Base-by-base conservation (phyloP, 2,113 vertebrate species). In the Gymnarchus niloticus region DNA sequence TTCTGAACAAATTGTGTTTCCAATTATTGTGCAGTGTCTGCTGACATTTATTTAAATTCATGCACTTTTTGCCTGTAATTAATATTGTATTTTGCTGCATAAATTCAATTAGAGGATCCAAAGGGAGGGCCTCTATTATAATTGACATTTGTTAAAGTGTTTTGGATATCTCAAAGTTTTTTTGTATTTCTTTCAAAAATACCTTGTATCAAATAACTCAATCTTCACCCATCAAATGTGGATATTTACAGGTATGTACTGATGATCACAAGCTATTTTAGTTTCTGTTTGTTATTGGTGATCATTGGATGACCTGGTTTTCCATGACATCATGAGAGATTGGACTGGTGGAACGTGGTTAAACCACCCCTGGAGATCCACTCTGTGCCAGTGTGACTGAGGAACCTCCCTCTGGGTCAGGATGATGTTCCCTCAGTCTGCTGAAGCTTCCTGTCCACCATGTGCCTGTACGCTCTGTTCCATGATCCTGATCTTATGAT, bases 21-120 rank as follows among this genome's bases (percentile, higher is more conserved):
- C 76, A 78, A 78, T 78, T 78, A 78, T 78, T 78, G 76, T 78
- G 44, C 23, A 19, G 21, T 37, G 46, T 78, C 44, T 23, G 76
- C 21, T 78, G 76, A 78, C 76, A 78, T 78, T 78, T 78, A 78
- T 78, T 78, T 78, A 78, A 78, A 78, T 78, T 37, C 44, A 78
- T 78, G 44, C 21, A 37, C 76, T 78, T 21, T 78, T 48, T 41
- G 44, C 44, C 76, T 48, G 44, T 48, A 78, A 78, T 78, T 78
- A 78, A 78, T 78, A 78, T 78, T 78, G 76, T 78, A 78, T 78
- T 78, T 78, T 48, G 76, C 76, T 6, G 10, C 23, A 78, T 78
- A 78, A 78, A 78, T 78, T 44, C 23, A 78, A 78, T 78, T 78
- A 48, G 8, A 48, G 37, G 76, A 48, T 78, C 76, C 44, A 78